Conservation (phyloP, 2,113 vertebrate genomes). For the Taurulus bubalis region DNA sequence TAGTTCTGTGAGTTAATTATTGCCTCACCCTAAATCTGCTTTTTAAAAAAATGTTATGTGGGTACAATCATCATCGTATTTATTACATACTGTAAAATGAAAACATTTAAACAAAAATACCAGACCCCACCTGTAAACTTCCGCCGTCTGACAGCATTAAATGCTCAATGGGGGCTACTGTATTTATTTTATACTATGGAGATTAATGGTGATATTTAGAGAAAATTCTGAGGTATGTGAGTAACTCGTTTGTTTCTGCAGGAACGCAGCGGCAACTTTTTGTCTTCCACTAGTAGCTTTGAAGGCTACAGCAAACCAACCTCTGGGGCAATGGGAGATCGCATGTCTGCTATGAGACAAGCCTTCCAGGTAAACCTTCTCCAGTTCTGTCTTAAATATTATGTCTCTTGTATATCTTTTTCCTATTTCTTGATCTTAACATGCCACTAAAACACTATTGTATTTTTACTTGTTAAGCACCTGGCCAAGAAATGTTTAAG, state of each 20-base stretch:
- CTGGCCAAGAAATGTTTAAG: not conserved
- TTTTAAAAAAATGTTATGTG: not conserved
- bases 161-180: not conserved
- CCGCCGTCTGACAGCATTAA: not conserved
- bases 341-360: slow-evolving; percentile 96
- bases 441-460: not conserved
- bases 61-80: not conserved
- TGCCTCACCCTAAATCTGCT: not conserved
- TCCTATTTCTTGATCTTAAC: not conserved
- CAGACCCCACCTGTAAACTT: not conserved
- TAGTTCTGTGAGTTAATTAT: slow-evolving; percentile 86
- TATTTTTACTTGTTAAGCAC: not conserved
- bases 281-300: slow-evolving; percentile 86
- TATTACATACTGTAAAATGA: not conserved
- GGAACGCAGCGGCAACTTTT: slow-evolving; percentile 88
- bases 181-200: not conserved
- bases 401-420: not conserved
- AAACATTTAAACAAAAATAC: not conserved
- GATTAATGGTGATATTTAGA: not conserved
- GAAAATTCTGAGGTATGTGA: not conserved
- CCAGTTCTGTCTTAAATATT: not conserved
- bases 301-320: slow-evolving; percentile 92
- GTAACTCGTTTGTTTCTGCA: slow-evolving; percentile 59
- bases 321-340: slow-evolving; percentile 95
- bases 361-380: slow-evolving; percentile 91